Base-by-base conservation (phyloP, 2,113 vertebrate species). In the Guaruba guarouba region DNA sequence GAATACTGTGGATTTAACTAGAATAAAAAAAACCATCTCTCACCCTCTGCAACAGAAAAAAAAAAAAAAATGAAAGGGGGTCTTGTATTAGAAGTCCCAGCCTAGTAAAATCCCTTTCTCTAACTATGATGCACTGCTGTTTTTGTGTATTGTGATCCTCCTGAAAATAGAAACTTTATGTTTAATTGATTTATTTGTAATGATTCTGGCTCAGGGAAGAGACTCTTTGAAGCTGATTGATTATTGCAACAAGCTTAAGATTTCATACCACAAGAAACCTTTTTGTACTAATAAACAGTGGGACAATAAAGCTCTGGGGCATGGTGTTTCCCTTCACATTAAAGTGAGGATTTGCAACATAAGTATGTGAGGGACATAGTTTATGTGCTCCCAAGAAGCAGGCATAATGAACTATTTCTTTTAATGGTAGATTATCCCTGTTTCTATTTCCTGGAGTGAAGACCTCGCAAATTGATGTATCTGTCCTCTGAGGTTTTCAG, bases 391-490 rank as follows among this genome's bases (percentile, higher is more conserved):
- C 96, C 96, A 97, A 98, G 98, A 98, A 98, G 98, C 98, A 97
- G 97, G 98, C 98, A 98, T 98, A 99, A 98, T 98, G 97, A 99
- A 98, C 98, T 98, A 98, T 99, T 99, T 98, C 97, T 98, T 98
- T 98, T 99, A 99, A 99, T 98, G 98, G 98, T 97, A 98, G 98
- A 99, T 99, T 99, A 98, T 98, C 98, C 98, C 98, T 98, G 98
- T 98, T 99, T 98, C 98, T 98, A 97, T 98, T 98, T 99, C 98
- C 98, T 98, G 98, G 97, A 99, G 98, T 97, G 98, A 98, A 98
- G 98, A 98, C 98, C 98, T 98, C 82, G 97, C 98, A 99, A 99
- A 99, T 99, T 99, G 99, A 99, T 99, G 99, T 98, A 99, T 99
- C 98, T 98, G 98, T 99, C 99, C 98, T 99, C 98, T 96, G 98